Evolutionary conservation across 30 jellyfish, hydroid and myxozoan genomes (phyloP), one percentile per base, ranked within the genome.

Genomic region (Aurelia aurita complex sp. Pacific): DNA sequence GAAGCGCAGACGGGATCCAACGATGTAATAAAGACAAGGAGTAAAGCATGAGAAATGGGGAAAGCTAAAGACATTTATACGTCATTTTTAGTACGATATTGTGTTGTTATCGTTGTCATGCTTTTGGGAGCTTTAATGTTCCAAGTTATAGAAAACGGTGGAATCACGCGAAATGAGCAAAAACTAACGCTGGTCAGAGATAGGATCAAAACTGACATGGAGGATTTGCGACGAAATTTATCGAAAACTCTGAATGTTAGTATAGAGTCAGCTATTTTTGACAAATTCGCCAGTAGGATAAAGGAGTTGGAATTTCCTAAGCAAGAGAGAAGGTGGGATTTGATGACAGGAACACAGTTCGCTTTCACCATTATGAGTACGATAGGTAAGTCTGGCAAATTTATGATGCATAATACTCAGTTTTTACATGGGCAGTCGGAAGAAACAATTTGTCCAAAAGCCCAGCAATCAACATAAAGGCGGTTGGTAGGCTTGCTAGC

Each of bases 311-410:
- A 69, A 54, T 8, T 18, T 23, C 77, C 90, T 43, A 59, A 43
- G 50, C 19, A 46, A 19, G 77, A 67, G 34, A 55, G 23, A 17
- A 73, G 50, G 34, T 81, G 90, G 90, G 38, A 42, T 18, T 81
- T 73, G 80, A 32, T 14, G 12, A 60, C 59, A 6, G 83, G 77
- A 23, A 10, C 53, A 16, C 79, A 69, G n/a, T 81, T 81, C 14
- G 77, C 90, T 10, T 81, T 67, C 59, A 81, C 90, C 32, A 73
- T 81, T 10, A 74, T 81, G 74, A 81, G 83, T 38, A 81, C 90
- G 5, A 74, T 81, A 7, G 90, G 90, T 81, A 43, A 81, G 90
- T 15, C 19, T 14, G 10, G 42, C 23, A 17, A 46, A 19, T 17
- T 29, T 15, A 34, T 18, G 23, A 3, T 15, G 23, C 8, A 17